These are phyloP conservation scores for Eupithecia dodoneata DNA, from an alignment of 2,888 invertebrate species.

Conservation along the genomic window DNA sequence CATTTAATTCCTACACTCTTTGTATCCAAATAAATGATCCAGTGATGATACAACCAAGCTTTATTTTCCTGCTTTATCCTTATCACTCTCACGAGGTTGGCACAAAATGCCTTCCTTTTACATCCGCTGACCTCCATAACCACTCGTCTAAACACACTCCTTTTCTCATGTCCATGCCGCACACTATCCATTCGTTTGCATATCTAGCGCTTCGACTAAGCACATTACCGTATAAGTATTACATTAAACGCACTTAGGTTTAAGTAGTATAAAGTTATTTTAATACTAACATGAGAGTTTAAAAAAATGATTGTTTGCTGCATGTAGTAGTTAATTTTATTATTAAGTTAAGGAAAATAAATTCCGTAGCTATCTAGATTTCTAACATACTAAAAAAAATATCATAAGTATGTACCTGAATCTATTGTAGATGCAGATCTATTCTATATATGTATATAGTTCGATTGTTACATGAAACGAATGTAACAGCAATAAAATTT, in stretches of 20 bases:
- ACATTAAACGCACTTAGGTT: background rate
- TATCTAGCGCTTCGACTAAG: background rate
- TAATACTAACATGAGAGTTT: background rate
- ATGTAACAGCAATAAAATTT: too few relatives aligned
- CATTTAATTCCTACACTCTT: background rate
- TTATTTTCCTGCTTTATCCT: background rate
- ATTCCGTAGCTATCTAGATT: background rate
- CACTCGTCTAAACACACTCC: background rate
- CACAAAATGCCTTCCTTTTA: background rate
- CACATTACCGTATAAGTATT: background rate
- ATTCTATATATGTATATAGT: too few relatives aligned
- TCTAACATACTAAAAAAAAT: too few relatives aligned
- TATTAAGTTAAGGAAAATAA: background rate
- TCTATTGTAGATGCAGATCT: too few relatives aligned
- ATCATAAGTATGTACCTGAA: too few relatives aligned
- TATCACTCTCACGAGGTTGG: background rate
- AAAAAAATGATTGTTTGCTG: background rate
- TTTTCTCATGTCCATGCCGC: background rate
- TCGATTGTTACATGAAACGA: too few relatives aligned
- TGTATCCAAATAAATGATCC: background rate
- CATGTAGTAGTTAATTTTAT: background rate
- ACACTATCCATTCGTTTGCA: background rate
- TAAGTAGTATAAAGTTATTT: background rate
- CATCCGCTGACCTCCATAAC: background rate
- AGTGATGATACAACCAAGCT: too few relatives aligned